Conservation (phyloP, 2,797 vertebrate genomes). For the Prionace glauca region DNA sequence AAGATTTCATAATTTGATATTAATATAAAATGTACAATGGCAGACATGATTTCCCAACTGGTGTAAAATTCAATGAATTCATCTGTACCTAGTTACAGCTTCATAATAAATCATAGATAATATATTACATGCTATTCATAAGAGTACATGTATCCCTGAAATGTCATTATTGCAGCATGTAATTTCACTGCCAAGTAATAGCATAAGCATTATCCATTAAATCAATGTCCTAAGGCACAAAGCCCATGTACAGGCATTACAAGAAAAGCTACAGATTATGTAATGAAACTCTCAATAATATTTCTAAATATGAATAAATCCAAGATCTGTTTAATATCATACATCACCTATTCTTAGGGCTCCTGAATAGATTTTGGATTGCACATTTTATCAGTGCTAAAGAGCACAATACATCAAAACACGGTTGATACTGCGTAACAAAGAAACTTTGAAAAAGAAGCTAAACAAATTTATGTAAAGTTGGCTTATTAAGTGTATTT, state of each 20-base stretch:
- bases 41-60: neutral
- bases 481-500: neutral
- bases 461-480: neutral
- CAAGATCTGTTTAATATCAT: slow-evolving; percentile 7
- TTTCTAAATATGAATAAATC: slow-evolving; percentile 41
- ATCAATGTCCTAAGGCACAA: slow-evolving; percentile 48
- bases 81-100: slow-evolving; percentile 45
- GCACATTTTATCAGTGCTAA: neutral
- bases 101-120: slow-evolving; percentile 40
- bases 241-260: slow-evolving; percentile 44
- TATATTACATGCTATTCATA: slow-evolving; percentile 43
- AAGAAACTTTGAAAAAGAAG: neutral
- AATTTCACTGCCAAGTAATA: slow-evolving; percentile 48
- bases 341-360: neutral
- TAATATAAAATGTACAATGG: slow-evolving; percentile 17
- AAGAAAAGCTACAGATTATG: slow-evolving; percentile 49
- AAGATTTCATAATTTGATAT: slow-evolving; percentile 35
- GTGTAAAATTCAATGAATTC: slow-evolving; percentile 46
- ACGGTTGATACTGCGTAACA: slow-evolving; percentile 4
- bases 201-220: slow-evolving; percentile 43
- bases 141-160: slow-evolving; percentile 46
- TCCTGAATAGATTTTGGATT: neutral
- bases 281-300: slow-evolving; percentile 47
- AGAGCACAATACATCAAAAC: neutral
- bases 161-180: slow-evolving; percentile 48